Percentiles rank a stretch among this genome's conserved stretches.
phyloP scores from a whole-genome alignment of 1,140 invertebrate genomes.

The Drosophila orosa region DNA sequence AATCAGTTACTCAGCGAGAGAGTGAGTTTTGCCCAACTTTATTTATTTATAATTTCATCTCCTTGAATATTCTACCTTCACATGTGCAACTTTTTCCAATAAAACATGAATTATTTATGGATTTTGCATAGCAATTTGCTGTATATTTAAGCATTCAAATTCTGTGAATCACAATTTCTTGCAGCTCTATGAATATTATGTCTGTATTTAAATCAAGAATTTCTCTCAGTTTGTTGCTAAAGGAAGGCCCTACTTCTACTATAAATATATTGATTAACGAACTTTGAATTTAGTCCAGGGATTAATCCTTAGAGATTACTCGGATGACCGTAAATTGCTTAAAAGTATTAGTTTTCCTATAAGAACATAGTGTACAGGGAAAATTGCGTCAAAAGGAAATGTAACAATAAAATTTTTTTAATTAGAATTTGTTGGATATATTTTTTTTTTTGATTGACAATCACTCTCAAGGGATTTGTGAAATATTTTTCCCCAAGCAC shows the following conservation, averaged over 20 bases:
- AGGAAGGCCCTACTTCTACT: no score
- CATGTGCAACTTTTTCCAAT: slow-evolving; percentile 10
- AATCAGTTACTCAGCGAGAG: not conserved
- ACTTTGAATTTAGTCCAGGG: not conserved
- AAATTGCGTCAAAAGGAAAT: not conserved
- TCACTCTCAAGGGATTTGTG: not conserved
- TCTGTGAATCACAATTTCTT: not conserved
- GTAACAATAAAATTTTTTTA: not conserved
- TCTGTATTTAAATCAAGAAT: not conserved
- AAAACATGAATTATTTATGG: slow-evolving; percentile 24
- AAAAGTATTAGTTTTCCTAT: slow-evolving; percentile 5
- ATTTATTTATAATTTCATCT: slow-evolving; percentile 12
- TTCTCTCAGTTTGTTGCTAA: slow-evolving; percentile 6
- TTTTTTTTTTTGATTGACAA: slow-evolving; percentile 10
- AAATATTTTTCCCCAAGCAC: not conserved
- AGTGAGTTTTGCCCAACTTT: not conserved
- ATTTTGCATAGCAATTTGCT: slow-evolving; percentile 12
- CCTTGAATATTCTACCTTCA: slow-evolving; percentile 12
- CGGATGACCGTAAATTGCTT: slow-evolving; percentile 13
- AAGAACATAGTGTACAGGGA: not conserved
- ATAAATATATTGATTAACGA: slow-evolving; percentile 1
- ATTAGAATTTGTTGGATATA: not conserved
- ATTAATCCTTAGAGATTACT: slow-evolving; percentile 8
- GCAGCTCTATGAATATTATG: slow-evolving; percentile 7
- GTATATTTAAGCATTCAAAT: slow-evolving; percentile 17